Evolutionary conservation across 2,888 invertebrate species (phyloP).

Genomic region (Amphipyra berbera): DNA sequence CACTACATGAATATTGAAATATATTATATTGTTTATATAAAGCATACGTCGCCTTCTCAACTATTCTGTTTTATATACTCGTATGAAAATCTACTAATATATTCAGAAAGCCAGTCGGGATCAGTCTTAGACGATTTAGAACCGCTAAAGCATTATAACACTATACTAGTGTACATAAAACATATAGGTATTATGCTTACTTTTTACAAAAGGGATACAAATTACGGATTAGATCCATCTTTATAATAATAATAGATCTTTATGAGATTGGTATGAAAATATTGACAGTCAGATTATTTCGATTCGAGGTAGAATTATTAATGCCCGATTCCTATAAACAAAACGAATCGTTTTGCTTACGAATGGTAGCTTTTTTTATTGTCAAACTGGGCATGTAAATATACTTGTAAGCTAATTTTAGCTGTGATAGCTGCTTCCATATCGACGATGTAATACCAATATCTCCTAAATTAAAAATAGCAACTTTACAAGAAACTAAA

Average conservation of each 20-base stretch:
- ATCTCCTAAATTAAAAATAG: too few species aligned
- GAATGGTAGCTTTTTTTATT: too few species aligned
- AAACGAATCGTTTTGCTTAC: too few species aligned
- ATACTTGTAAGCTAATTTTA: too few species aligned
- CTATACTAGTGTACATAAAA: neutral
- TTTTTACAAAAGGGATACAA: slow-evolving; percentile 14
- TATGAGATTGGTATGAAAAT: slow-evolving; percentile 14
- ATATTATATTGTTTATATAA: neutral
- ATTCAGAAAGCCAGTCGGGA: slow-evolving; percentile 33
- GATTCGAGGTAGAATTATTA: slow-evolving; percentile 22
- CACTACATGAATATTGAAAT: neutral
- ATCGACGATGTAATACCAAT: too few species aligned
- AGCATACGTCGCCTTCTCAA: neutral
- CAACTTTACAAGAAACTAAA: too few species aligned
- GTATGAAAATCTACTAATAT: slow-evolving; percentile 11
- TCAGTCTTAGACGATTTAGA: slow-evolving; percentile 51
- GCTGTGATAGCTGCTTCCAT: too few species aligned
- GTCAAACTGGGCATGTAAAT: too few species aligned
- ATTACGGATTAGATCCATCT: slow-evolving; percentile 39
- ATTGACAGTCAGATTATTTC: slow-evolving; percentile 11
- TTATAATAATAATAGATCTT: too few species aligned
- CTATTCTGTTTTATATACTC: neutral
- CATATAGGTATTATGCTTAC: slow-evolving; percentile 2
- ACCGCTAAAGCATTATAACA: slow-evolving; percentile 17
- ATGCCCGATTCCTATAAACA: too few species aligned